Evolutionary conservation across 2,113 vertebrate species (phyloP).

Genomic region (Polyodon spathula): DNA sequence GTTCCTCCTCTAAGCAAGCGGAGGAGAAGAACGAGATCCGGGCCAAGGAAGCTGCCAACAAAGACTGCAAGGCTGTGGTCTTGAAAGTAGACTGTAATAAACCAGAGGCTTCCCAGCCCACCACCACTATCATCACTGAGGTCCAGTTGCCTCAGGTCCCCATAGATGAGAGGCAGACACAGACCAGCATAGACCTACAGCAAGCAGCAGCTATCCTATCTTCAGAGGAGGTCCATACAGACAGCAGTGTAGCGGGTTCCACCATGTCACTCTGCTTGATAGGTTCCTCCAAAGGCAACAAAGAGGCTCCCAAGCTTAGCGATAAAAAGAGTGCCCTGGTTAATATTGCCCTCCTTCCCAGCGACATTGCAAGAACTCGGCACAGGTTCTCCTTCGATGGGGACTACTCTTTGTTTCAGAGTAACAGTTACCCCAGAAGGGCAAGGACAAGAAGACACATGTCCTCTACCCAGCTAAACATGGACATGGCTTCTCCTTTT

Average conservation of each 20-base stretch:
- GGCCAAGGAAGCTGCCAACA: constrained; percentile 27
- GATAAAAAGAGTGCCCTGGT: constrained; percentile 51
- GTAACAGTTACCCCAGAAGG: constrained; percentile 87
- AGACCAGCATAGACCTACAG: constrained; percentile 49
- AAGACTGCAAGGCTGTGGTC: constrained; percentile 59
- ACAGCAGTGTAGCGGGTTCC: constrained; percentile 65
- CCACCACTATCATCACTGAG: too few species aligned
- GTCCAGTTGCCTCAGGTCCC: constrained; percentile 15
- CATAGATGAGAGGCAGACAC: constrained; percentile 30
- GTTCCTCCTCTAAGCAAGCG: constrained; percentile 45
- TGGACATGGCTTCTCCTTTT: constrained; percentile 55
- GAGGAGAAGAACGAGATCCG: constrained; percentile 51
- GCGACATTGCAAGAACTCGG: constrained; percentile 70
- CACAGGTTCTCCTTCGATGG: constrained; percentile 86
- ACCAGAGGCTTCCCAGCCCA: constrained; percentile 22
- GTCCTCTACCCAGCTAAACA: constrained; percentile 78
- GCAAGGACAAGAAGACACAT: constrained; percentile 81
- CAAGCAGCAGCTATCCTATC: constrained; percentile 37
- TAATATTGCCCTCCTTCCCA: constrained; percentile 52
- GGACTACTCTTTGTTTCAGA: constrained; percentile 87
- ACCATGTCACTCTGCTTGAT: constrained; percentile 79
- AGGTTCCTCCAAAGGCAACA: constrained; percentile 51
- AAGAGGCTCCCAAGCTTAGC: constrained; percentile 56
- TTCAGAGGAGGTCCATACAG: constrained; percentile 63
- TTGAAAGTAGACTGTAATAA: constrained; percentile 38